These are phyloP conservation scores for Heliothis peltigera DNA, from an alignment of 2,888 invertebrate genomes.

Conservation along the genomic window DNA sequence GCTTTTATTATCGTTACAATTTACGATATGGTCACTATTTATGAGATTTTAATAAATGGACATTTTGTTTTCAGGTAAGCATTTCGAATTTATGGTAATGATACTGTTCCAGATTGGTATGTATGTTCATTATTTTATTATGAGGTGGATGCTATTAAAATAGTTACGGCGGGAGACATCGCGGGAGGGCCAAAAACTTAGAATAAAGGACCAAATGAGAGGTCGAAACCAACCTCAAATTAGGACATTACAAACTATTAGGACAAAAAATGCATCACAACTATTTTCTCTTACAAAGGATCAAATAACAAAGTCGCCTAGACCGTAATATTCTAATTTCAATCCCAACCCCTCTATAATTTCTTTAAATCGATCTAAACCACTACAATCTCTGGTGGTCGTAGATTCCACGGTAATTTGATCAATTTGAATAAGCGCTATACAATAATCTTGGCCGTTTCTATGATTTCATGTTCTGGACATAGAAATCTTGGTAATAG, in stretches of 20 bases:
- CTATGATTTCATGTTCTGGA: slow-evolving; percentile 68
- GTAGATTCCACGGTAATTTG: slow-evolving; percentile 73
- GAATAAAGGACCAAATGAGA: slow-evolving; percentile 22
- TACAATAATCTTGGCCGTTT: slow-evolving; percentile 68
- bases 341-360: slow-evolving; percentile 53
- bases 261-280: slow-evolving; percentile 22
- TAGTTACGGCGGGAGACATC: slow-evolving; percentile 36
- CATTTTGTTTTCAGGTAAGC: slow-evolving; percentile 75
- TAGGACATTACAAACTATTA: slow-evolving; percentile 25
- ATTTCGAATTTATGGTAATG: slow-evolving; percentile 56
- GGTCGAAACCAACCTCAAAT: slow-evolving; percentile 33
- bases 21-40: slow-evolving; percentile 52
- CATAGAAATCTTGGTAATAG: slow-evolving; percentile 60
- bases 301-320: slow-evolving; percentile 19
- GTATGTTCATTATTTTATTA: slow-evolving; percentile 47
- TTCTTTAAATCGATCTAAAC: slow-evolving; percentile 51
- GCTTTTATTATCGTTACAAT: slow-evolving; percentile 48
- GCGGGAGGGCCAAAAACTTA: slow-evolving; percentile 42
- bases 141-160: slow-evolving; percentile 42
- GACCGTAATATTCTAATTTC: slow-evolving; percentile 52
- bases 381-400: slow-evolving; percentile 54
- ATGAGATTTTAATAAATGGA: slow-evolving; percentile 60
- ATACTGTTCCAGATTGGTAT: slow-evolving; percentile 61
- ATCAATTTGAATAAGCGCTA: slow-evolving; percentile 78
- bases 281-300: not conserved